phyloP scores from a whole-genome alignment of 2,888 invertebrate species.

The Zaprionus lineosus region DNA sequence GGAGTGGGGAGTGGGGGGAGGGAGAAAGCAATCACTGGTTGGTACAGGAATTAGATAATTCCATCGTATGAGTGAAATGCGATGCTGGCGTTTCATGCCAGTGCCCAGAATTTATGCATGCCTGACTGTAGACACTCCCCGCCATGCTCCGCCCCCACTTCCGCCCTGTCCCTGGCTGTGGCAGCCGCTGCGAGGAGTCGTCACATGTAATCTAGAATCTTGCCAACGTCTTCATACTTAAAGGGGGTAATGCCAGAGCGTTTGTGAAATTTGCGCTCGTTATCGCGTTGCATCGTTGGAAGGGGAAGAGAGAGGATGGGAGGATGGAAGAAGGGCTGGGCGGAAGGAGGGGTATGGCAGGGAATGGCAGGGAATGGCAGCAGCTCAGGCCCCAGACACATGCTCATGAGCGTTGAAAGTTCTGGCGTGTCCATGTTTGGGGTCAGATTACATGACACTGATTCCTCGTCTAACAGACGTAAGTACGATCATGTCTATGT shows the following conservation, averaged over 20 bases:
- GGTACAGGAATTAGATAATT: constrained; percentile 71
- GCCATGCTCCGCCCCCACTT: not conserved
- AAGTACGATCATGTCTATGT: constrained; percentile 40
- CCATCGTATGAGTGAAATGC: constrained; percentile 66
- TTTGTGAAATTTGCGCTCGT: constrained; percentile 75
- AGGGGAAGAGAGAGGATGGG: not conserved
- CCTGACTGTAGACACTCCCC: constrained; percentile 32
- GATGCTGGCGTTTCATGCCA: constrained; percentile 72
- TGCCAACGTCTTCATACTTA: constrained; percentile 74
- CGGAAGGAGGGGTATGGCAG: not conserved
- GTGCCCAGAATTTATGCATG: constrained; percentile 73
- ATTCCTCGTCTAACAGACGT: constrained; percentile 70
- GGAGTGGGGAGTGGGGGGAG: too few species aligned
- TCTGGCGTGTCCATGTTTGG: constrained; percentile 77
- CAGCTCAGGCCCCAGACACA: constrained; percentile 25
- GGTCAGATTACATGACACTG: constrained; percentile 77
- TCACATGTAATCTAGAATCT: constrained; percentile 76
- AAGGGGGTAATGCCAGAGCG: constrained; percentile 65
- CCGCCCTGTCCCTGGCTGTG: constrained; percentile 17
- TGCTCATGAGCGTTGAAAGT: constrained; percentile 70
- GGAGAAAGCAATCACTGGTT: too few species aligned
- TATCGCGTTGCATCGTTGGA: constrained; percentile 67
- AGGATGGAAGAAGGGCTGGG: not conserved
- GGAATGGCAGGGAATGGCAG: constrained; percentile 12
- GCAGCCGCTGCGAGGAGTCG: constrained; percentile 48